Evolutionary conservation across 2,888 invertebrate genomes (phyloP).

Genomic region (Eubasilissa splendida): DNA sequence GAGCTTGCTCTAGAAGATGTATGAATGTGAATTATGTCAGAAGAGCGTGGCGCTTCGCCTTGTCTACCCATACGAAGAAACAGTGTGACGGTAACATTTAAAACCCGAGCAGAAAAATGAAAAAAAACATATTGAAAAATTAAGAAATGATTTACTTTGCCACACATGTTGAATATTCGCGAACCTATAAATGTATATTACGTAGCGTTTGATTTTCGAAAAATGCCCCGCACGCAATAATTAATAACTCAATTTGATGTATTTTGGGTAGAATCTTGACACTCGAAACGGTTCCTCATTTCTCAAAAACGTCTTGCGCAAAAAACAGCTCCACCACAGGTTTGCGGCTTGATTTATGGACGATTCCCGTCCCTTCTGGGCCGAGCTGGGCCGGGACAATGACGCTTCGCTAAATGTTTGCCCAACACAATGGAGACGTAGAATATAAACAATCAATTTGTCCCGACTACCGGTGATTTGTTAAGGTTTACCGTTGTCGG

Average conservation of each 20-base stretch:
- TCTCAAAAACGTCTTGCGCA: slow-evolving; percentile 9
- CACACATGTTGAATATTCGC: no score
- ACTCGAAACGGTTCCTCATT: slow-evolving; percentile 5
- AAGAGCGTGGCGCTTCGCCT: no score
- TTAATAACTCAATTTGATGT: not conserved
- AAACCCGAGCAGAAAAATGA: no score
- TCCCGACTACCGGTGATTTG: slow-evolving; percentile 47
- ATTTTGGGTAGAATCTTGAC: slow-evolving; percentile 13
- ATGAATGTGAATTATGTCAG: no score
- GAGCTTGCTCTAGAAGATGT: no score
- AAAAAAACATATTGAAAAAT: no score
- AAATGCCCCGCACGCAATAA: no score
- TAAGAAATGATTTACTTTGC: no score
- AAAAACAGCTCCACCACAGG: slow-evolving; percentile 29
- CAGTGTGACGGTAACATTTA: no score
- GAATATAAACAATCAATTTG: slow-evolving; percentile 52
- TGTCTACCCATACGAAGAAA: no score
- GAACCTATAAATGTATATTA: no score
- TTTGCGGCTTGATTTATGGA: slow-evolving; percentile 45
- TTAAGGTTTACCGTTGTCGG: slow-evolving; percentile 46
- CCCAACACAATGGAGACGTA: slow-evolving; percentile 16
- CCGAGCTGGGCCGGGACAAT: not conserved
- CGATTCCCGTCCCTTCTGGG: slow-evolving; percentile 6
- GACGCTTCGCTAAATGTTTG: slow-evolving; percentile 13
- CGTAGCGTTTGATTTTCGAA: no score